A percentile compares a stretch with the other conserved stretches of the same genome.
These are phyloP conservation scores for Sitta carolinensis DNA, from an alignment of 2,797 vertebrate genomes.

Conservation along the genomic window DNA sequence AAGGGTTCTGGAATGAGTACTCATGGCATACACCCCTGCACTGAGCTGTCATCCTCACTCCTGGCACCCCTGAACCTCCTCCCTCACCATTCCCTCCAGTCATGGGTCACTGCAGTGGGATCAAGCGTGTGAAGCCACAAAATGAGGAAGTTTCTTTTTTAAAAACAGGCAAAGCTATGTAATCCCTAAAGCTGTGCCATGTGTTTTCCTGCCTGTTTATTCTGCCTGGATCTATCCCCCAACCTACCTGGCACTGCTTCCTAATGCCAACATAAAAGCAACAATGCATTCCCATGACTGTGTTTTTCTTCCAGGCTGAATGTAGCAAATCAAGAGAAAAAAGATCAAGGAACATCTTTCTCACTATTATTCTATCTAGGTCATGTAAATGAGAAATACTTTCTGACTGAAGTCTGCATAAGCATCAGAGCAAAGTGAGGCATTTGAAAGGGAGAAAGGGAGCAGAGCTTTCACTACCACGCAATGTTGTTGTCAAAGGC, in stretches of 20 bases:
- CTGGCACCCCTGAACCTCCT: neutral
- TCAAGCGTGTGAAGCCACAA: neutral
- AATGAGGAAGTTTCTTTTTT: neutral
- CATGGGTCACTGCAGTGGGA: neutral
- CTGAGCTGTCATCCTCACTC: neutral
- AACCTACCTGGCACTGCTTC: neutral
- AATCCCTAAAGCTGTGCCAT: neutral
- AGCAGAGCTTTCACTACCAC: neutral
- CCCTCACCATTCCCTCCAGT: neutral
- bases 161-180: neutral
- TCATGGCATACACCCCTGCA: neutral
- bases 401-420: constrained; percentile 47
- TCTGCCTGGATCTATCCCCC: neutral
- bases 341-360: constrained; percentile 54
- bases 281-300: constrained; percentile 20
- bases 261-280: constrained; percentile 12
- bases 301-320: constrained; percentile 55
- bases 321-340: constrained; percentile 38
- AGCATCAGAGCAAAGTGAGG: neutral
- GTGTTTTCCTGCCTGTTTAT: neutral
- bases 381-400: constrained; percentile 66
- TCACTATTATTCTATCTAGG: constrained; percentile 63
- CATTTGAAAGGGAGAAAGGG: neutral
- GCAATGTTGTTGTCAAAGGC: neutral
- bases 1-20: neutral